These are phyloP conservation scores for Clupea harengus DNA, from an alignment of 2,113 vertebrate species.

Conservation along the genomic window DNA sequence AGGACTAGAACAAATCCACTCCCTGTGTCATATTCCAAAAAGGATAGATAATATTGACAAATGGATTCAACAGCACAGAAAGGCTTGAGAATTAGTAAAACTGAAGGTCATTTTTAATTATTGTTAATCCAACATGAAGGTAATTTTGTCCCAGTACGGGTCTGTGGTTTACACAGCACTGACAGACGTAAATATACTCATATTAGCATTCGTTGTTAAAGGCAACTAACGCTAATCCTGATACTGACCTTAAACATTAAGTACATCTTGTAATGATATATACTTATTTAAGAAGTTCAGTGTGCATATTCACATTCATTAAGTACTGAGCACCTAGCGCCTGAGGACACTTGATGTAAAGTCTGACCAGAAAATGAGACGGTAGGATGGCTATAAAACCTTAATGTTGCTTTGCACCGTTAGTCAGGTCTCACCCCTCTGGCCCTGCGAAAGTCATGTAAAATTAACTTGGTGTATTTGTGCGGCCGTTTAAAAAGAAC, in stretches of 20 bases:
- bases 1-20: no score
- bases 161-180: background rate
- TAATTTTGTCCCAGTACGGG: no score
- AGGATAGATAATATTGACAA: no score
- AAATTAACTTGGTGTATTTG: background rate
- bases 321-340: background rate
- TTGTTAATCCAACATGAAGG: no score
- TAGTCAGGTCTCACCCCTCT: background rate
- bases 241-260: background rate
- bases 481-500: background rate
- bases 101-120: no score
- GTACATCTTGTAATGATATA: background rate
- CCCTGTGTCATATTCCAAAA: no score
- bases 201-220: background rate
- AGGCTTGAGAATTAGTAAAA: background rate
- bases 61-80: background rate
- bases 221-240: background rate
- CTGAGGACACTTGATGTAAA: background rate
- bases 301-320: background rate
- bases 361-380: background rate
- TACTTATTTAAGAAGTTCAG: background rate
- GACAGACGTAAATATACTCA: background rate
- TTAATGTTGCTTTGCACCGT: background rate
- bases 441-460: constrained; percentile 4
- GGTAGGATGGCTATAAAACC: background rate